Base-by-base conservation (phyloP, 2,888 invertebrate genomes). In the Aricia artaxerxes region DNA sequence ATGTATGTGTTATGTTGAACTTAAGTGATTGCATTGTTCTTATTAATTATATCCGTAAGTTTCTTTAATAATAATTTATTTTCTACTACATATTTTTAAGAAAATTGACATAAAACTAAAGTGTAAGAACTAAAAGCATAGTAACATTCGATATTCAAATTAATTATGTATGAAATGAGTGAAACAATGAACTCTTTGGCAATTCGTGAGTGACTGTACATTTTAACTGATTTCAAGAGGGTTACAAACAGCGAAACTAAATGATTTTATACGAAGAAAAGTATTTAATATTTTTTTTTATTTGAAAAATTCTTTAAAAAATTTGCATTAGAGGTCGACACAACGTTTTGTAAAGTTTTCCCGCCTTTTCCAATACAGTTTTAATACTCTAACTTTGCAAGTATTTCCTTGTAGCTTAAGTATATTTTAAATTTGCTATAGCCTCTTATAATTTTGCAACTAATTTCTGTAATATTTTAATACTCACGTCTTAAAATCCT, bases 151-250 rank as follows among this genome's bases (percentile, higher is more conserved):
- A 69, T 38, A 69, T 69, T 69, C 16, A 69, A 69, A 69, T 69
- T 16, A 69, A 69, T 69, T 69, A 69, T 69, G 35, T 69, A 69
- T 69, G 69, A 31, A 64, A 69, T 4, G 38, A 1, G 69, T 35
- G 13, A 38, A 69, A 69, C 69, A 69, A 69, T 69, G 69, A 69
- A 69, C 69, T 69, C 35, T 69, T 69, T 69, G 11, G 69, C 35
- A 69, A 69, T 69, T 38, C 69, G 69, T 69, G 69, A 69, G 69
- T 69, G 69, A 69, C 69, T 69, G 1, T 69, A 69, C 31, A 35
- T 4, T 69, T 61, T 61, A 61, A 9, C 31, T 44, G 40, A 44
- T 44, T 44, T 64, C 64, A 64, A 31, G 64, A 61, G 24, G 61
- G 61, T 31, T 31, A 64, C 24, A 3, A 4, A 31, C 24, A 24